Percentiles rank a stretch among this genome's conserved stretches.
These are phyloP conservation scores for Oryzias woworae DNA, from an alignment of 2,113 vertebrate genomes.

Conservation along the genomic window DNA sequence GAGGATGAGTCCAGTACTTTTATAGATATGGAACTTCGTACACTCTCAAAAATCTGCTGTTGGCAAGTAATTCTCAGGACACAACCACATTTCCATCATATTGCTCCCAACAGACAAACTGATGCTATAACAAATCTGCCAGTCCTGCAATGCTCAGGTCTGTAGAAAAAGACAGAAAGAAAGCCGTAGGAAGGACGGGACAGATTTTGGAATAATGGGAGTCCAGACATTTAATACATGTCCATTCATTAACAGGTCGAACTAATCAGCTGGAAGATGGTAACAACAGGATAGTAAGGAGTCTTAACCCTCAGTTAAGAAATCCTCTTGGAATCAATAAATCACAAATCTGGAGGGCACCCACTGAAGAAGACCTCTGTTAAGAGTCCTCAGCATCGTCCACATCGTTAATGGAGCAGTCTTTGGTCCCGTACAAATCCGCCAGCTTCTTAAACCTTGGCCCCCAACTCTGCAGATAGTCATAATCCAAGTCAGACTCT, in stretches of 20 bases:
- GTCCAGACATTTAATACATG: conserved; percentile 34
- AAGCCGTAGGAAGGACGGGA: conserved; percentile 16
- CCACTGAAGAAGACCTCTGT: conserved; percentile 70
- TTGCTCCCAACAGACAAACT: conserved; percentile 46
- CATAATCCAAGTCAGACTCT: conserved; percentile 98
- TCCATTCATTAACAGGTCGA: conserved; percentile 44
- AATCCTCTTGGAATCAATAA: conserved; percentile 60
- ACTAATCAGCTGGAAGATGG: conserved; percentile 43
- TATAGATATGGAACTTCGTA: conserved; percentile 54
- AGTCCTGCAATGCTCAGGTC: conserved; percentile 51
- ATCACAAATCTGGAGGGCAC: conserved; percentile 45
- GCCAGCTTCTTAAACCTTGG: conserved; percentile 99
- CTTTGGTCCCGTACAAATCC: conserved; percentile 99
- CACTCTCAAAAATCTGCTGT: conserved; percentile 53
- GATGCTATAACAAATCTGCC: conserved; percentile 38
- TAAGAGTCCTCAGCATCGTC: conserved; percentile 83
- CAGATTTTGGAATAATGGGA: conserved; percentile 12
- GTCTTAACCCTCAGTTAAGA: conserved; percentile 31
- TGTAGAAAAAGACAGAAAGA: conserved; percentile 38
- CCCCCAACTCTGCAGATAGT: conserved; percentile 99
- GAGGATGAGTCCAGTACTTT: conserved; percentile 64
- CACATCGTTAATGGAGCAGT: conserved; percentile 76
- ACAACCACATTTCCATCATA: conserved; percentile 31
- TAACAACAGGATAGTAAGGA: conserved; percentile 34
- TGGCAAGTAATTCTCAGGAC: conserved; percentile 52